A percentile compares a stretch with the other conserved stretches of the same genome.
phyloP scores from a whole-genome alignment of 2,888 invertebrate species.

The Pammene aurita region DNA sequence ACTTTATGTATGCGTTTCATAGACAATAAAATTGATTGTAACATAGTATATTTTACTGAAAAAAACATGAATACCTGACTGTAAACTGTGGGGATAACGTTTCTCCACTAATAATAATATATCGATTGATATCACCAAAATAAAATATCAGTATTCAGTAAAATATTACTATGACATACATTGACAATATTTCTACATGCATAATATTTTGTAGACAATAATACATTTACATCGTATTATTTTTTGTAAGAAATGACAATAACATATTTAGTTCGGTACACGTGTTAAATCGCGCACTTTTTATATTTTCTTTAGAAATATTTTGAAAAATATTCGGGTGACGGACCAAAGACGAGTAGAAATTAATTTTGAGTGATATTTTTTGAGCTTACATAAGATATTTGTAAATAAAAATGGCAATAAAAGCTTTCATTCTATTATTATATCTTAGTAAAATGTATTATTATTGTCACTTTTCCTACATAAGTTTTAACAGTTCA shows the following conservation, averaged over 20 bases:
- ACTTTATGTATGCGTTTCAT: conserved; percentile 20
- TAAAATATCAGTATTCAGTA: conserved; percentile 8
- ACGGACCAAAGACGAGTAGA: conserved; percentile 57
- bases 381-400: conserved; percentile 51
- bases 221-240: conserved; percentile 9
- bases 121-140: no score
- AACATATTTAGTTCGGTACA: conserved; percentile 43
- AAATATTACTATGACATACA: conserved; percentile 14
- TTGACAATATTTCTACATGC: conserved; percentile 29
- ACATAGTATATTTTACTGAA: conserved; percentile 18
- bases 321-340: conserved; percentile 44
- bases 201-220: conserved; percentile 41
- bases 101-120: no score
- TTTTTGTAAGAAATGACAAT: conserved; percentile 44
- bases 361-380: conserved; percentile 46
- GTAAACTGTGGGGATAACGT: no score
- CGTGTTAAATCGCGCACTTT: conserved; percentile 47
- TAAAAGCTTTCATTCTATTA: conserved; percentile 42
- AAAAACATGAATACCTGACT: neutral
- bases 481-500: neutral
- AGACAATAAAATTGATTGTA: conserved; percentile 23
- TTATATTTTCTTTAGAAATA: conserved; percentile 41
- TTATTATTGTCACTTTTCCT: neutral
- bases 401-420: conserved; percentile 38
- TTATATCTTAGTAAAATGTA: conserved; percentile 34